Percentiles rank a stretch among this genome's conserved stretches.
phyloP scores from a whole-genome alignment of 2,113 vertebrate genomes.

The Thermophis baileyi region DNA sequence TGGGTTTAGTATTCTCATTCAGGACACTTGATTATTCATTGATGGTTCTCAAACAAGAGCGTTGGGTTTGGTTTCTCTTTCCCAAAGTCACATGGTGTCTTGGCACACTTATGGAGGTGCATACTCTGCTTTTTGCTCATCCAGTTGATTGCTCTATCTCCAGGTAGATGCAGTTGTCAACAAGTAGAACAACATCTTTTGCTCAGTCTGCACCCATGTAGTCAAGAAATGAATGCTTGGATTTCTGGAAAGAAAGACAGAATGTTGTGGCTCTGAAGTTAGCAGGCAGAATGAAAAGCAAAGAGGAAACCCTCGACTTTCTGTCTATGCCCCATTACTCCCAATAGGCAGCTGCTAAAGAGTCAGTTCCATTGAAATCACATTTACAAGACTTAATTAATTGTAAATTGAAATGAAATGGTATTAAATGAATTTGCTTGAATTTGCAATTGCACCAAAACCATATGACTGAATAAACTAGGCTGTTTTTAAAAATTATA shows the following conservation, averaged over 20 bases:
- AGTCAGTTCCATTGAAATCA: not conserved
- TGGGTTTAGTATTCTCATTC: not conserved
- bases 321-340: not conserved
- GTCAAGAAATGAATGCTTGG: not conserved
- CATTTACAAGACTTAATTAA: not conserved
- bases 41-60: not conserved
- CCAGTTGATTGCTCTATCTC: not conserved
- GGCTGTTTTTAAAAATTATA: not conserved
- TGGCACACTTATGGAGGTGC: not conserved
- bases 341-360: not conserved
- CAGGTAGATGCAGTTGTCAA: not conserved
- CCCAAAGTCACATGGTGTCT: too few relatives aligned
- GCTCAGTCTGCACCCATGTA: not conserved
- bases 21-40: not conserved
- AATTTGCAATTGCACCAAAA: not conserved
- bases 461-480: not conserved
- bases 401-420: not conserved
- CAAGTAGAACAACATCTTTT: not conserved
- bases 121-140: not conserved
- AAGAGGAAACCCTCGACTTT: not conserved
- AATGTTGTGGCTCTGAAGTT: not conserved
- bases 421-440: not conserved
- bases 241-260: not conserved
- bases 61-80: not conserved
- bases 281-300: not conserved